Base-by-base conservation (phyloP, 2,888 invertebrate genomes). In the Eulithis prunata region DNA sequence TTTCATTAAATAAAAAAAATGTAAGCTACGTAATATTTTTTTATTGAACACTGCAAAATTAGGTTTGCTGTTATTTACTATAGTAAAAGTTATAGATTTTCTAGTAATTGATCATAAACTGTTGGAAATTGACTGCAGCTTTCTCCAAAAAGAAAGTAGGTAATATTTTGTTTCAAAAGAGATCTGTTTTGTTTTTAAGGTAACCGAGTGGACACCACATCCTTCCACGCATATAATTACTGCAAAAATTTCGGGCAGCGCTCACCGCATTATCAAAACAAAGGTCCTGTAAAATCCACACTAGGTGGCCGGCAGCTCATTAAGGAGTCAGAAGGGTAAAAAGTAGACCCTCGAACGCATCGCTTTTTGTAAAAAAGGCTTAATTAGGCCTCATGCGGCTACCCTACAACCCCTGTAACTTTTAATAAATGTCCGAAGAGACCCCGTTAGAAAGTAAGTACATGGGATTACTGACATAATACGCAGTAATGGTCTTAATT, bases 301-400 rank as follows among this genome's bases (percentile, higher is more conserved):
- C 89, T 87, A 86, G 88, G 86, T 84, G 89, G 86, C 85, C 82
- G 81, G 77, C 85, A 85, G 85, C 93, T 93, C 92, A 92, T 93
- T 93, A 93, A 89, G 88, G 86, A 91, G 89, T 90, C 90, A 86
- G 83, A 86, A 90, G 91, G 91, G 89, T 88, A 88, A 87, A 90
- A 89, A 90, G 84, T 86, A 76, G 76, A 76, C 88, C 85, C 88
- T 86, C 83, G 46, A 49, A 64, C 82, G 83, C 83, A 83, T 84
- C 80, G 84, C 86, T 89, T 91, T 91, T 91, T 90, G 87, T 87
- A 90, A 91, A 92, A 92, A 91, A 87, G 89, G 88, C 90, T 93
- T 93, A 93, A 93, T 93, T 93, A 93, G 93, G 90, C 85, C 88
- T 91, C 91, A 85, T 92, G 92, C 86, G 93, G 92, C 92, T 88